Evolutionary conservation across 2,888 invertebrate genomes (phyloP), one percentile per base, ranked within the genome.

Genomic region (Eretmocerus hayati): DNA sequence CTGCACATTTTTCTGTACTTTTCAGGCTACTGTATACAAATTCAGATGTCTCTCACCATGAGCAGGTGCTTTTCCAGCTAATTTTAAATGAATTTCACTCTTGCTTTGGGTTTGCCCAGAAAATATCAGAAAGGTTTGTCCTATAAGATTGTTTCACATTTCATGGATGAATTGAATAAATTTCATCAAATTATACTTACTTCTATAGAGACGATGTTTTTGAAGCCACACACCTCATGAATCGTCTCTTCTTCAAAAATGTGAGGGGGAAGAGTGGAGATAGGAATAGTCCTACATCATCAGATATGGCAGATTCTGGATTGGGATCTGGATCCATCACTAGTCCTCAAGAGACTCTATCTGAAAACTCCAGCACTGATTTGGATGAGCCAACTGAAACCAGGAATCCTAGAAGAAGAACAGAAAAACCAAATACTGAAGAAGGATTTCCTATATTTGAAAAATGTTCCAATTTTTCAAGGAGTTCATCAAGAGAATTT

Each of bases 221-320:
- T n/a, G n/a, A n/a, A n/a, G n/a, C n/a, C n/a, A n/a, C n/a, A n/a
- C n/a, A n/a, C 11, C 40, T 18, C 23, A 42, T 46, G 33, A 48
- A 40, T 30, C 16, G 8, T 19, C 42, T n/a, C 21, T 39, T 20
- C 4, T 38, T 31, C 15, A 22, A 18, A 48, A 42, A 52, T 46
- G 45, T 20, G 2, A 9, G 21, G 35, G n/a, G 11, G 18, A 31
- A 31, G 8, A 35, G 15, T 36, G 13, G 42, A 43, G 44, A 32
- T 44, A 46, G 40, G 22, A 42, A 32, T 47, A 66, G 61, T 51
- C 61, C 63, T 39, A 26, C 26, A 57, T 55, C 60, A 35, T 66
- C 65, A 52, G 67, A 71, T 49, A 71, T 71, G 71, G 71, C 72
- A 56, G 72, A 73, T 62, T 73, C 73, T 33, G 72, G 71, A 55